Percentiles rank a stretch among this genome's conserved stretches.
Evolutionary conservation across 1,140 invertebrate species (phyloP).

Genomic region (Batillaria attramentaria): DNA sequence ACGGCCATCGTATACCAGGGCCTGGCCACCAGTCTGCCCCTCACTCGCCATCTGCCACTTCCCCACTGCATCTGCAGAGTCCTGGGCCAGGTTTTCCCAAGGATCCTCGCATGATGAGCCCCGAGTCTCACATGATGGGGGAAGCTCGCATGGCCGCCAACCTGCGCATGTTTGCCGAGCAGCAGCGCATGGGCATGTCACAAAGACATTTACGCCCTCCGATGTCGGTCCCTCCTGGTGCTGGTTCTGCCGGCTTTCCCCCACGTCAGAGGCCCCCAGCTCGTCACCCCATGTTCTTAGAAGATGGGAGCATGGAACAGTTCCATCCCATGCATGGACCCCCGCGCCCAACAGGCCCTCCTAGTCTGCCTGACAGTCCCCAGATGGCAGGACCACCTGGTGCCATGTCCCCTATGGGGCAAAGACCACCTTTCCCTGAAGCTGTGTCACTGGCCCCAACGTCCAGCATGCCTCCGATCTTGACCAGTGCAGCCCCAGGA

Average conservation of each 20-base stretch:
- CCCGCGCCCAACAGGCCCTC: slow-evolving; percentile 1
- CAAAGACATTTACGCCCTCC: slow-evolving; percentile 4
- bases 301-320: slow-evolving; percentile 15
- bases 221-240: slow-evolving; percentile 13
- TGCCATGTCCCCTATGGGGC: neutral
- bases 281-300: slow-evolving; percentile 34
- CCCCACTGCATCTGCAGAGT: slow-evolving; percentile 27
- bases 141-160: slow-evolving; percentile 32
- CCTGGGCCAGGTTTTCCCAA: slow-evolving; percentile 15
- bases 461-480: neutral
- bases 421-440: slow-evolving; percentile 15
- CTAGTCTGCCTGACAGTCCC: neutral
- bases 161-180: slow-evolving; percentile 34
- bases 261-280: slow-evolving; percentile 25
- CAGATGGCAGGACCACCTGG: neutral
- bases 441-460: slow-evolving; percentile 7
- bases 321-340: slow-evolving; percentile 16
- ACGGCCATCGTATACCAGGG: slow-evolving; percentile 35
- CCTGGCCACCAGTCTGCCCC: slow-evolving; percentile 27
- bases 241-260: neutral
- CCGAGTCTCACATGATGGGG: neutral
- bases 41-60: slow-evolving; percentile 26
- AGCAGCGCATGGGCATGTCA: slow-evolving; percentile 23
- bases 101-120: slow-evolving; percentile 34
- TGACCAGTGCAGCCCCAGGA: neutral